Evolutionary conservation across 2,113 vertebrate species (phyloP).

Genomic region (Monarcha castaneiventris): DNA sequence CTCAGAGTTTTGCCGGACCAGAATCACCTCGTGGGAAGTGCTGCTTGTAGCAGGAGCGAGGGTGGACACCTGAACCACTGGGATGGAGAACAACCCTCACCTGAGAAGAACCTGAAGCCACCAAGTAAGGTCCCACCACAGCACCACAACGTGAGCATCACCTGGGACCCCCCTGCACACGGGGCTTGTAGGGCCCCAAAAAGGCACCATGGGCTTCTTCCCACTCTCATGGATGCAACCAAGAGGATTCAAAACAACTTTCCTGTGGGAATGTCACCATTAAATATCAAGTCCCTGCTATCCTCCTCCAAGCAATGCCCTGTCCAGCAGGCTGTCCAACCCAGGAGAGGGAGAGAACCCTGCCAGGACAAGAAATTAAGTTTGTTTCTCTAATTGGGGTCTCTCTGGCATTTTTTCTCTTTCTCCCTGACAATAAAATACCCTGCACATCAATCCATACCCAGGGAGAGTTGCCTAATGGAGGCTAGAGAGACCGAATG

Average conservation of each 20-base stretch:
- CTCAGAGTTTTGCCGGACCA: neutral
- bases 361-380: neutral
- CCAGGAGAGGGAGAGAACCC: neutral
- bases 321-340: neutral
- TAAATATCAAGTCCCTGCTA: neutral
- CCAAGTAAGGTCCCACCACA: neutral
- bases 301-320: neutral
- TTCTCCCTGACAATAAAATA: neutral
- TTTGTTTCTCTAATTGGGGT: neutral
- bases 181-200: neutral
- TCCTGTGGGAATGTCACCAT: neutral
- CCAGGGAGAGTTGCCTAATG: neutral
- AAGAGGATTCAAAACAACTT: neutral
- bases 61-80: neutral
- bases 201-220: neutral
- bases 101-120: neutral
- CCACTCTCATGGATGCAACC: neutral
- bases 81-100: neutral
- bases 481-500: neutral
- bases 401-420: neutral
- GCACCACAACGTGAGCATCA: neutral
- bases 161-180: neutral
- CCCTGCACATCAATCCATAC: neutral
- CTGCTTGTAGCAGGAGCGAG: neutral
- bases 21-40: fast-evolving